Base-by-base conservation (phyloP, 1,140 invertebrate species). In the Lethrus apterus region DNA sequence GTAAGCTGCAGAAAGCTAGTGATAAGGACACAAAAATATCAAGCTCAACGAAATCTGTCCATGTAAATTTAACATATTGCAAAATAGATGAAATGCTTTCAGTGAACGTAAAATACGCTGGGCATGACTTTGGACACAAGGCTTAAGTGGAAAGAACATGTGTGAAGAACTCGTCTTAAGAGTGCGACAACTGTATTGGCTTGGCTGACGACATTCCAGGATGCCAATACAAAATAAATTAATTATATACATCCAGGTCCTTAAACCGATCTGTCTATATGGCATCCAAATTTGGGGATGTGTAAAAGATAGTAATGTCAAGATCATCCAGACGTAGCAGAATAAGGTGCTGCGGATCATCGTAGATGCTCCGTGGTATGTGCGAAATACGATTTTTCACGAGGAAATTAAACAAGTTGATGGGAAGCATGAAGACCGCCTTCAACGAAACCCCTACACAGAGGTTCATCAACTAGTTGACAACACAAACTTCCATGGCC, bases 241-340 rank as follows among this genome's bases (percentile, higher is more conserved):
- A 19, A 23, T 40, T 14, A 55, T 34, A 50, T 57, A 44, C 35
- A n/a, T n/a, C 23, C 23, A 26, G 23, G n/a, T 26, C 23, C 23
- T 26, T 26, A 45, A 17, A 38, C 41, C 51, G 14, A 51, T 52
- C 49, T 38, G 35, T 8, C 49, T 31, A 7, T 55, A 56, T 24
- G 56, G 55, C 1, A 34, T 48, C 2, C 48, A 57, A 20, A 46
- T 57, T 9, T 54, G 51, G 55, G 55, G 55, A 21, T 30, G 41
- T 20, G 15, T 17, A 8, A 38, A 19, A 3, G 8, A 38, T 18
- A 10, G 9, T 19, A 38, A 38, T 17, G 11, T 38, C 14, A 38
- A 38, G 15, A 5, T 8, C 11, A 38, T 38, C 19, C 35, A 38
- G 15, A 38, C 17, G 10, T 38, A 5, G 5, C 35, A 38, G 19